Base-by-base conservation (phyloP, 2,888 invertebrate species). In the Meloe dianella region DNA sequence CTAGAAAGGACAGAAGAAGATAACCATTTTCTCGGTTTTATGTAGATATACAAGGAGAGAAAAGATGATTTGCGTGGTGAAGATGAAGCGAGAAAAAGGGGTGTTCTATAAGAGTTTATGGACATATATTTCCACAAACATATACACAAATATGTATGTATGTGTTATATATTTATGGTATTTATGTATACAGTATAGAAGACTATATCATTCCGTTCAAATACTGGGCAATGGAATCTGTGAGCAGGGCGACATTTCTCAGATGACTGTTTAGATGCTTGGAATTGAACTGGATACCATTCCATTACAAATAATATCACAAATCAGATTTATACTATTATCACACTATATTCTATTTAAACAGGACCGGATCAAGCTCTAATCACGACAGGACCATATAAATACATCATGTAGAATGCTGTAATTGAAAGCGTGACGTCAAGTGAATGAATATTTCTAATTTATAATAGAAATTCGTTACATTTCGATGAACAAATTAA, bases 1-100 rank as follows among this genome's bases (percentile, higher is more conserved):
- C 71, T 68, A 69, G 70, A 70, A 47, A 70, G 32, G 61, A 61
- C 57, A 59, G 47, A n/a, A n/a, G n/a, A n/a, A n/a, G n/a, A 51
- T 51, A 51, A 51, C 22, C 24, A 51, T 51, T 51, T 51, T 51
- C 51, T 51, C 22, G 24, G 24, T 51, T 51, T 51, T 47, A 41
- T 41, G 12, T 41, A 47, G 6, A 51, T 22, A 12, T 20, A 20
- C 20, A 10, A 10, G 47, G 10, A 41, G 20, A 51, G 51, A 51
- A 51, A 51, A 51, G 51, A 51, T 12, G 51, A 51, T 51, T 51
- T 51, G 22, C 22, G 8, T 4, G n/a, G n/a, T 1, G 51, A 51
- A 22, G 51, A 51, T 20, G 51, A 24, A 51, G 24, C 22, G 24
- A 51, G 20, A 51, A 51, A 51, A 51, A 20, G 24, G 51, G 51